Evolutionary conservation across 2,888 invertebrate genomes (phyloP), one percentile per base, ranked within the genome.

Genomic region (Synergus itoensis): DNA sequence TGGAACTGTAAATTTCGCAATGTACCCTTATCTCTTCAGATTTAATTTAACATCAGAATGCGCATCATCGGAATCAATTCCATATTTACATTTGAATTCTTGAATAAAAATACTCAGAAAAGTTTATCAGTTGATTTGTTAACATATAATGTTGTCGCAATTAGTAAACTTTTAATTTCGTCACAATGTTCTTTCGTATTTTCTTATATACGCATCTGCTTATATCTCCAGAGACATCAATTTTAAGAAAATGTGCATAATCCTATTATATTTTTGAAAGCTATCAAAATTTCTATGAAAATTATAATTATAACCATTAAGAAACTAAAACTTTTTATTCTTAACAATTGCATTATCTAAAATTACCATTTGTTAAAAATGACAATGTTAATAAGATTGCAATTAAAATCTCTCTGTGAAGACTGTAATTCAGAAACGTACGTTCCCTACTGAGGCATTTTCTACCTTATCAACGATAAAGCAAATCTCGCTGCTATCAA

Each of bases 391-490:
- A 48, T 48, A 16, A n/a, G 16, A 48, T 48, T 48, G 5, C 7
- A 7, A 1, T 48, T 16, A 48, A n/a, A 48, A n/a, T 48, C 48
- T 48, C 5, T 16, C n/a, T 36, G 36, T 36, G 36, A 36, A 7
- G 36, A 4, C 36, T 36, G 36, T 4, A 5, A 36, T 36, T 5
- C 5, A 5, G 36, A 36, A 36, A 36, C 36, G 36, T 36, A 36
- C 5, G n/a, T 41, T 16, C 40, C 3, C 9, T n/a, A 5, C 8
- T 40, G 5, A 14, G 18, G 7, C 14, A 48, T 48, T 69, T 45
- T 69, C 69, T 69, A 21, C 69, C 48, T 69, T 69, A 69, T 53
- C 53, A 36, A 73, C 36, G 11, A 73, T 53, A 28, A 53, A 18
- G 36, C 36, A 73, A 48, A 12, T 73, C n/a, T n/a, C 45, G 11